Conservation (phyloP, 2,113 vertebrate species). For the Aviceda subcristata region DNA sequence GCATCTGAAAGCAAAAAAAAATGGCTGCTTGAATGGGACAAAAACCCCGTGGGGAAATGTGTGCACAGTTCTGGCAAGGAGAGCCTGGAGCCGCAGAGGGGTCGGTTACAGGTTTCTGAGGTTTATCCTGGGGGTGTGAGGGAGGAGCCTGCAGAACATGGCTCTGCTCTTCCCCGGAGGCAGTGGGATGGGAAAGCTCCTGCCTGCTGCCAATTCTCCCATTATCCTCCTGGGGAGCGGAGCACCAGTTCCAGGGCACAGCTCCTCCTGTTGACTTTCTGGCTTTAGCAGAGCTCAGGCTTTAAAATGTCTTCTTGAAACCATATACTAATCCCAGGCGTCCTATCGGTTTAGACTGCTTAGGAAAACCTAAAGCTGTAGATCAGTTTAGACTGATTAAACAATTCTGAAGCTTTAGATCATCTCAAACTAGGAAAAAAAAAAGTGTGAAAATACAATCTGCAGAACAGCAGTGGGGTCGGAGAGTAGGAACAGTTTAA, state of each 20-base stretch:
- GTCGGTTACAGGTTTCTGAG: background rate
- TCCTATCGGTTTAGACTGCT: background rate
- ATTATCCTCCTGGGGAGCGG: background rate
- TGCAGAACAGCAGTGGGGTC: background rate
- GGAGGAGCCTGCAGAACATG: background rate
- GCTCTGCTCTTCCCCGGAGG: background rate
- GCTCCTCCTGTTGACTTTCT: constrained; percentile 31
- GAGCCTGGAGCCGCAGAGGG: background rate
- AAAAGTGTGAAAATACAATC: background rate
- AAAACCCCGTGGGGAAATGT: background rate
- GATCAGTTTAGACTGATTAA: constrained; percentile 24
- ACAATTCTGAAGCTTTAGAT: constrained; percentile 11
- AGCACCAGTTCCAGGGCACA: background rate
- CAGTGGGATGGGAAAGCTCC: background rate
- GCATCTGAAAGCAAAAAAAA: background rate
- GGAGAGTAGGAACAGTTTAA: background rate
- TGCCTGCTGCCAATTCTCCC: fast-evolving
- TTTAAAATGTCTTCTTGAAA: background rate
- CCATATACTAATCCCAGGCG: fast-evolving
- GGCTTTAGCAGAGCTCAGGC: background rate
- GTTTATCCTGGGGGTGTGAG: background rate
- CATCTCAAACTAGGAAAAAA: background rate
- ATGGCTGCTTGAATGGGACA: background rate
- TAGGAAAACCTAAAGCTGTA: background rate
- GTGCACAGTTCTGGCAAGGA: background rate